Evolutionary conservation across 2,888 invertebrate genomes (phyloP), one percentile per base, ranked within the genome.

Genomic region (Lapara coniferarum): DNA sequence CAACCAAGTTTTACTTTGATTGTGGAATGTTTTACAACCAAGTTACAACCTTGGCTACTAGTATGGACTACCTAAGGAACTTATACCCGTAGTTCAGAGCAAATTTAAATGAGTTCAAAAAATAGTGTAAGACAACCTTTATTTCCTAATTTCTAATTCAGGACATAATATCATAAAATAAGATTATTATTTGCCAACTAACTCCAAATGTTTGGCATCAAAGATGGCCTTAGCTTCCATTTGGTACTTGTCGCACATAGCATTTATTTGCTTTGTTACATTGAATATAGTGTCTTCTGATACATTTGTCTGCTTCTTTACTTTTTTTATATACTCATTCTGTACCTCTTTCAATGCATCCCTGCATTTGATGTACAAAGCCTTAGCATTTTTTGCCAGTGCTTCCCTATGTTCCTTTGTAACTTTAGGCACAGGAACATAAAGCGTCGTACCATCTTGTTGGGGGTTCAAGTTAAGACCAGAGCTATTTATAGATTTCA

Each of bases 381-480:
- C 92, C 90, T 98, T 98, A 0, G 99, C 98, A 94, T 96, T 97
- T 90, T 98, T 98, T 0, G 97, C 96, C 71, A 99, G 92, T 71
- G 95, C 95, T 90, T 99, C 98, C 75, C 99, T 94, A 82, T 98
- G 97, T 85, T 99, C 99, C 84, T 97, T 97, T 0, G 99, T 99
- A 0, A 99, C 97, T 89, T 98, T 98, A 13, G 98, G 98, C 75
- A 98, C 95, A 53, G 98, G 97, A 68, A 99, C 95, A 88, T 95
- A 98, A 66, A 99, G 89, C 2, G 97, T 97, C 1, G 98, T 98
- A 30, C 98, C 98, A 85, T 99, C 99, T 88, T 98, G 98, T 85
- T 99, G 98, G 0, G 98, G 98, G 91, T 98, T 98, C 69, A 99
- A 91, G 88, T 98, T 98, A 94, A 99, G 95, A 12, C 98, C 98